phyloP scores from a whole-genome alignment of 2,888 invertebrate genomes.

The Arctia plantaginis region DNA sequence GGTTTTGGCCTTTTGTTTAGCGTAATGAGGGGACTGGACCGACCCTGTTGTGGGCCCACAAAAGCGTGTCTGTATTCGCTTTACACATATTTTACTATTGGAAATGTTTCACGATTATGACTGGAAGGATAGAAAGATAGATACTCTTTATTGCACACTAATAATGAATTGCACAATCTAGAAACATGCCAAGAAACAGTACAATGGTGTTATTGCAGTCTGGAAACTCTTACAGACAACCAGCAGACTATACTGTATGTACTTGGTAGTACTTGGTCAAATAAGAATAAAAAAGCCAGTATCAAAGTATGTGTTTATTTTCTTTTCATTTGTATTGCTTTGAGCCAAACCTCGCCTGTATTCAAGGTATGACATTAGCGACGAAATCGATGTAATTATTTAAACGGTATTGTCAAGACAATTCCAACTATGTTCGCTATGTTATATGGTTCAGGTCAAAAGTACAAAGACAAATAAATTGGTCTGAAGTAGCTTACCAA shows the following conservation, averaged over 20 bases:
- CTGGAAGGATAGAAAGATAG: background rate
- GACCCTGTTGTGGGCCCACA: conserved; percentile 12
- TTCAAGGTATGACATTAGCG: background rate
- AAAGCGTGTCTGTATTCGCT: conserved; percentile 10
- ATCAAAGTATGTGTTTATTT: background rate
- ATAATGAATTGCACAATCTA: background rate
- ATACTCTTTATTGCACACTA: background rate
- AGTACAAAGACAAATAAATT: background rate
- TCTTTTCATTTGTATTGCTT: background rate
- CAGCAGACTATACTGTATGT: too few species aligned
- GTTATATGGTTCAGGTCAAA: background rate
- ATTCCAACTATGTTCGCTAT: background rate
- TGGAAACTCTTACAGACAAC: background rate
- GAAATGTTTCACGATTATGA: background rate
- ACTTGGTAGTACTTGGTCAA: background rate
- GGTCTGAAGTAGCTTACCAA: background rate
- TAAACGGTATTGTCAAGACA: background rate
- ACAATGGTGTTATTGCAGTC: background rate
- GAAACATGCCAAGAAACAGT: background rate
- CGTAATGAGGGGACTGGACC: conserved; percentile 44
- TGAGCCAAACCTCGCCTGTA: background rate
- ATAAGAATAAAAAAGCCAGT: conserved; percentile 2
- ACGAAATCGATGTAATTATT: background rate
- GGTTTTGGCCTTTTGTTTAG: conserved; percentile 47
- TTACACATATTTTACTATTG: conserved; percentile 13